A percentile compares a stretch with the other conserved stretches of the same genome.
Evolutionary conservation across 2,888 invertebrate genomes (phyloP).

Genomic region (Leptinotarsa tumamoca): DNA sequence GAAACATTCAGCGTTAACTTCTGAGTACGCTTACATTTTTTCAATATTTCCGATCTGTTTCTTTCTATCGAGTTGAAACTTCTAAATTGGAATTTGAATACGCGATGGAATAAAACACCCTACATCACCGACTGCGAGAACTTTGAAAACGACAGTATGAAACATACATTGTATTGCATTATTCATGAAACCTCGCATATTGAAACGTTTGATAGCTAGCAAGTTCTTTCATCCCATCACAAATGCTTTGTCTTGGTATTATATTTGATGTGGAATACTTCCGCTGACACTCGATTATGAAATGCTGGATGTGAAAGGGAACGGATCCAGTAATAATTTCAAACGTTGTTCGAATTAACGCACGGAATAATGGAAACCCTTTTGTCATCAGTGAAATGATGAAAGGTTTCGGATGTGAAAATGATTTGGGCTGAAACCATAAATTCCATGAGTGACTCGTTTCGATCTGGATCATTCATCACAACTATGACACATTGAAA

Average conservation of each 20-base stretch:
- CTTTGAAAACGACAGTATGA: neutral
- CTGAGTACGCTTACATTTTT: neutral
- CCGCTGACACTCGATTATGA: neutral
- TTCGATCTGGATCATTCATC: too few species aligned
- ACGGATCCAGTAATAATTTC: neutral
- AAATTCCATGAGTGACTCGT: too few species aligned
- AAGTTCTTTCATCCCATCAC: conserved; percentile 25
- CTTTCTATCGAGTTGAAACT: neutral
- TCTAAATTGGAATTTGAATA: neutral
- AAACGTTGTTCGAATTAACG: neutral
- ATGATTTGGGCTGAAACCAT: neutral
- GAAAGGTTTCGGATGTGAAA: neutral
- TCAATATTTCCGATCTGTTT: conserved; percentile 7
- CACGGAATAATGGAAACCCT: neutral
- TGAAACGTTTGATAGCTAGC: conserved; percentile 29
- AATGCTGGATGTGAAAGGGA: neutral
- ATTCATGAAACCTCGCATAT: conserved; percentile 33
- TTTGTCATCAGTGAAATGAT: neutral
- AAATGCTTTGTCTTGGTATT: conserved; percentile 1
- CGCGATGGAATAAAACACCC: neutral
- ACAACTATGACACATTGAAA: too few species aligned
- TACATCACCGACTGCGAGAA: conserved; percentile 5
- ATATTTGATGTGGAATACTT: neutral
- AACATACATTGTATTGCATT: conserved; percentile 17
- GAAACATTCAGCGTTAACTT: neutral